These are phyloP conservation scores for Meda fulgida DNA, from an alignment of 2,797 vertebrate species.

Conservation along the genomic window DNA sequence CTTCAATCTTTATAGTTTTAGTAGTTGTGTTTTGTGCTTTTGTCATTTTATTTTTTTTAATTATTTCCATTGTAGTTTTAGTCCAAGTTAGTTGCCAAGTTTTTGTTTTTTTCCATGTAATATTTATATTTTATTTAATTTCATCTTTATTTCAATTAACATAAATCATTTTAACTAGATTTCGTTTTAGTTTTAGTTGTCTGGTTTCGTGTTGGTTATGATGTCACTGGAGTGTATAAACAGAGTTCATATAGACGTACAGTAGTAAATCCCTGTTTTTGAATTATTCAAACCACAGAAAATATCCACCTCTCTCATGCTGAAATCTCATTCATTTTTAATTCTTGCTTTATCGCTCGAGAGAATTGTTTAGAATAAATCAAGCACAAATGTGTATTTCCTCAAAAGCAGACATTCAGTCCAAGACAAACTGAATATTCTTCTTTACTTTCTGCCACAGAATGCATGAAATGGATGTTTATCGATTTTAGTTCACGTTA, in stretches of 20 bases:
- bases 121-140: neutral
- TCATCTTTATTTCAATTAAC: neutral
- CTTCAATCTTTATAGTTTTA: neutral
- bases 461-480: neutral
- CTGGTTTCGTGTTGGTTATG: neutral
- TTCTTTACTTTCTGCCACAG: neutral
- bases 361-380: slow-evolving; percentile 12
- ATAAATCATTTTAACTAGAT: neutral
- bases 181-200: neutral
- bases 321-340: neutral
- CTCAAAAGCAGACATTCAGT: slow-evolving; percentile 3
- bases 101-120: neutral
- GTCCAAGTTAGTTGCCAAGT: neutral
- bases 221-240: neutral
- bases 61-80: neutral
- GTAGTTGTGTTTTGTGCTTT: neutral
- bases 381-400: neutral
- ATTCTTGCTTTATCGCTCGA: neutral
- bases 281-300: slow-evolving; percentile 11
- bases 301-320: neutral
- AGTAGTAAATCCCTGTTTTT: neutral
- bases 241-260: neutral
- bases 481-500: neutral
- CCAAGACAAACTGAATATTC: neutral
- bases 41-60: neutral